A percentile compares a stretch with the other conserved stretches of the same genome.
Evolutionary conservation across 2,888 invertebrate genomes (phyloP).

Genomic region (Dicyrtomina minuta): DNA sequence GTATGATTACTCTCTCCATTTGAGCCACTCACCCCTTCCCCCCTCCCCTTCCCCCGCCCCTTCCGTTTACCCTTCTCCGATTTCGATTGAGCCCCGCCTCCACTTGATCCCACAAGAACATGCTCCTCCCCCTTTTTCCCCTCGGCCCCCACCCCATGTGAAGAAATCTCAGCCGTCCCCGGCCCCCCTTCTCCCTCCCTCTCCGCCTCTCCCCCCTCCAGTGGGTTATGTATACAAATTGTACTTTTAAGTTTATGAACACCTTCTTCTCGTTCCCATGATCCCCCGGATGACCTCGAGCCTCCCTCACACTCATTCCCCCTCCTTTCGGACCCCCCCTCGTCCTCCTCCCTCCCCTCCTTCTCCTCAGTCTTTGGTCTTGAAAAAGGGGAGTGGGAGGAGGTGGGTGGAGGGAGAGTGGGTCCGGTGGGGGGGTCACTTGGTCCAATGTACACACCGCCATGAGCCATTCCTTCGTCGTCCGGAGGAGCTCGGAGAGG

Average conservation of each 20-base stretch:
- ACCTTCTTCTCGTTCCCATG: neutral
- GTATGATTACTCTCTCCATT: neutral
- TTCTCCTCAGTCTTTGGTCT: neutral
- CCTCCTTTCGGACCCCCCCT: too few species aligned
- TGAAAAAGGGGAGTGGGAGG: too few species aligned
- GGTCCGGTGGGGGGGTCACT: neutral
- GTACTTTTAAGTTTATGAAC: too few species aligned
- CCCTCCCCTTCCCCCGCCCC: neutral
- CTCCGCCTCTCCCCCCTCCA: neutral
- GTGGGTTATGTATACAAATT: too few species aligned
- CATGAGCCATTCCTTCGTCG: constrained; percentile 15
- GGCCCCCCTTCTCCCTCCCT: neutral
- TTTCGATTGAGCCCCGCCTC: too few species aligned
- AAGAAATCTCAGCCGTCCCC: too few species aligned
- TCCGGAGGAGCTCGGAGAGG: neutral
- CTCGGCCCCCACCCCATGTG: too few species aligned
- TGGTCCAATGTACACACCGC: constrained; percentile 30
- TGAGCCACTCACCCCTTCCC: neutral
- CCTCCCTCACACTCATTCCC: neutral
- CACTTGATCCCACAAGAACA: neutral
- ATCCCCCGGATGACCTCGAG: neutral
- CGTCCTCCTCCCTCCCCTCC: neutral
- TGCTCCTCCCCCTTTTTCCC: neutral
- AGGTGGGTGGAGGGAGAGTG: neutral
- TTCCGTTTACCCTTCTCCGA: neutral